Evolutionary conservation across 2,797 vertebrate species (phyloP).

Genomic region (Cryptoblepharus egeriae): DNA sequence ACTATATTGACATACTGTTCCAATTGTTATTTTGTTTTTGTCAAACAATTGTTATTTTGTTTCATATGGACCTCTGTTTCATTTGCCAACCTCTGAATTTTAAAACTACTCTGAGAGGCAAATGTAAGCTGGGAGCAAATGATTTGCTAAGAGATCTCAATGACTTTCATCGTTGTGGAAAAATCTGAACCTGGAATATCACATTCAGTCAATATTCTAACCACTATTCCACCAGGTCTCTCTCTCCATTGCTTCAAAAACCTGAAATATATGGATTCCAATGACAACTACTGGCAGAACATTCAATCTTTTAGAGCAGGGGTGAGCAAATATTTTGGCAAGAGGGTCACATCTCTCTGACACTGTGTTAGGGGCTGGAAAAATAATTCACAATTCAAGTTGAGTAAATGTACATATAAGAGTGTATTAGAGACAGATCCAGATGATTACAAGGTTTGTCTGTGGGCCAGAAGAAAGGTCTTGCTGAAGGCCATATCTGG

Average conservation of each 20-base stretch:
- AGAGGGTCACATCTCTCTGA: too few species aligned
- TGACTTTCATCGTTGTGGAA: background rate
- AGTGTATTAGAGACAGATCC: too few species aligned
- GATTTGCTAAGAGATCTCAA: background rate
- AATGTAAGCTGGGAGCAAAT: conserved; percentile 13
- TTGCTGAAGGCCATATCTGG: too few species aligned
- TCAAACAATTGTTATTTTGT: background rate
- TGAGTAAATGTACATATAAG: too few species aligned
- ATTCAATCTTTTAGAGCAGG: background rate
- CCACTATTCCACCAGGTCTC: background rate
- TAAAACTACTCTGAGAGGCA: background rate
- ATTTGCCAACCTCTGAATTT: too few species aligned
- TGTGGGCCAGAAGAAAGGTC: too few species aligned
- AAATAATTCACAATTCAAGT: too few species aligned
- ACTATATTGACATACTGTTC: background rate
- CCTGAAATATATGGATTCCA: background rate
- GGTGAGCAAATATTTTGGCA: too few species aligned
- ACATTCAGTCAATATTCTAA: background rate
- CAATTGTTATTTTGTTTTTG: background rate
- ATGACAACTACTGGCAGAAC: background rate
- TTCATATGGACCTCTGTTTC: background rate
- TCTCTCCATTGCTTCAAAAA: too few species aligned
- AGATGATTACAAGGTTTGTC: too few species aligned
- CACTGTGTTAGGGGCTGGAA: too few species aligned
- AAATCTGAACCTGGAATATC: background rate